These are phyloP conservation scores for Antechinus flavipes DNA, from an alignment of 2,113 vertebrate species.

Conservation along the genomic window DNA sequence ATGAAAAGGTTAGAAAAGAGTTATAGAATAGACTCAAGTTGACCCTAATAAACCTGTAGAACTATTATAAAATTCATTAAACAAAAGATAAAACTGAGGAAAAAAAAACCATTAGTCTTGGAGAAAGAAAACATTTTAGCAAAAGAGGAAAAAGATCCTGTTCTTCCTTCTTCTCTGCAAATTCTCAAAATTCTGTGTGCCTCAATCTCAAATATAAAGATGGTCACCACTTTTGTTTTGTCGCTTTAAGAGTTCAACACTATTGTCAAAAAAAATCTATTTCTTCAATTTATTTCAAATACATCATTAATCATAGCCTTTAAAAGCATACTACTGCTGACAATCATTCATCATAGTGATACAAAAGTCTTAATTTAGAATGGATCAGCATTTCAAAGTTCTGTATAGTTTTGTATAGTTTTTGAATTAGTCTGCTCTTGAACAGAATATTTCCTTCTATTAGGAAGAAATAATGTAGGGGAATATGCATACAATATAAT, in stretches of 20 bases:
- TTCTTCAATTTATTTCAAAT: constrained; percentile 22
- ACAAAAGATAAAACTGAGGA: neutral
- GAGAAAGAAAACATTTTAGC: constrained; percentile 15
- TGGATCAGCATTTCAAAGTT: constrained; percentile 22
- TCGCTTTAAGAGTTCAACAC: neutral
- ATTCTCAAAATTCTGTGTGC: neutral
- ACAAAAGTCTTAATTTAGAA: constrained; percentile 25
- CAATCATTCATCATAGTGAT: neutral
- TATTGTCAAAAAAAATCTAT: neutral
- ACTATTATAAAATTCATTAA: neutral
- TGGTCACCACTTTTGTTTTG: constrained; percentile 12
- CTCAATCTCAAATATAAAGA: neutral
- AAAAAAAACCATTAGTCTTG: neutral
- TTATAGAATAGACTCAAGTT: neutral
- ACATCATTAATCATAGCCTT: constrained; percentile 28
- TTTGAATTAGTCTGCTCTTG: neutral
- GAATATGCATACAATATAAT: neutral
- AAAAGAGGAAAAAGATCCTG: constrained; percentile 13
- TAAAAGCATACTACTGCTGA: constrained; percentile 37
- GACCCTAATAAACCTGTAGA: neutral
- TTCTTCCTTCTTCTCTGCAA: constrained; percentile 7
- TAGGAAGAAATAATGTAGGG: neutral
- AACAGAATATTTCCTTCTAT: neutral
- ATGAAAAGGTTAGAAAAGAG: neutral
- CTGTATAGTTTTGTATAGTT: neutral